phyloP scores from a whole-genome alignment of 2,797 vertebrate genomes.

The Gallinago solitaria region DNA sequence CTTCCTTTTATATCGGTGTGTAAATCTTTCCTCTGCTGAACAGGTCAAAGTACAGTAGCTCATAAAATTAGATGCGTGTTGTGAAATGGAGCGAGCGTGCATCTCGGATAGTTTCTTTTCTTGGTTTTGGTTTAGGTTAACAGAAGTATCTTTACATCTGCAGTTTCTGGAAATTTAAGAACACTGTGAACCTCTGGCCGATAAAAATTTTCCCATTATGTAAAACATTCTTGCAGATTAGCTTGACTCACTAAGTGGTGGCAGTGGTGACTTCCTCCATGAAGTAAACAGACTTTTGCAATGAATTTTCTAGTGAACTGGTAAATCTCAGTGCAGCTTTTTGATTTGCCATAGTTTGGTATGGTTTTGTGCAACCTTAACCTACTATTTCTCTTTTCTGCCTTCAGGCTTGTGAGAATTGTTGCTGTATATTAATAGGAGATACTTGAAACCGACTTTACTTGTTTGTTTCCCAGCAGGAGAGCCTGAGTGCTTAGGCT shows the following conservation, averaged over 20 bases:
- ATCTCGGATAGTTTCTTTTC: slow-evolving; percentile 66
- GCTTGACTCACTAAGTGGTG: slow-evolving; percentile 57
- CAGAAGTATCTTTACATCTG: slow-evolving; percentile 64
- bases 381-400: background rate
- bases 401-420: slow-evolving; percentile 53
- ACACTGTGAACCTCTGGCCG: slow-evolving; percentile 64
- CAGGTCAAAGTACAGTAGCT: background rate
- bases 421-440: slow-evolving; percentile 57
- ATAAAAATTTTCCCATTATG: slow-evolving; percentile 69
- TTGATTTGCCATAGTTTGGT: background rate
- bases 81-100: slow-evolving; percentile 27
- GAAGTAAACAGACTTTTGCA: slow-evolving; percentile 35
- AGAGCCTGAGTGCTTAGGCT: slow-evolving; percentile 44
- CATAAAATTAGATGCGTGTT: slow-evolving; percentile 1
- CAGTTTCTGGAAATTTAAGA: slow-evolving; percentile 77
- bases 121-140: slow-evolving; percentile 70
- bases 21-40: background rate
- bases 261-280: slow-evolving; percentile 53
- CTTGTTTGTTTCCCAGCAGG: slow-evolving; percentile 68
- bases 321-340: background rate
- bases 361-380: background rate
- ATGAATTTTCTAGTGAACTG: background rate
- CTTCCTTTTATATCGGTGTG: background rate
- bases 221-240: slow-evolving; percentile 48
- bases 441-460: slow-evolving; percentile 44